These are phyloP conservation scores for Acomys russatus DNA, from an alignment of 2,797 vertebrate species.

Conservation along the genomic window DNA sequence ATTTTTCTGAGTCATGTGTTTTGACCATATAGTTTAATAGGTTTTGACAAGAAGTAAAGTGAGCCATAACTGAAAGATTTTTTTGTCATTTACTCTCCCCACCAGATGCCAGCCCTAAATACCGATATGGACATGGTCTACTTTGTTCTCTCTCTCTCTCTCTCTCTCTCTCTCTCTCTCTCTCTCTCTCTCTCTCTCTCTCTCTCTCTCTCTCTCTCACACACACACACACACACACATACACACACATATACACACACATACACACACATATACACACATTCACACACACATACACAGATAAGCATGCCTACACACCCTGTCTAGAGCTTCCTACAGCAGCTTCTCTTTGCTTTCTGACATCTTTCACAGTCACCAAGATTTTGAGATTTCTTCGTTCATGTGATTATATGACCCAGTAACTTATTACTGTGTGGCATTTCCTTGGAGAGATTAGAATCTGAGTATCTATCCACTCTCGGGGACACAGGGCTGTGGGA, in stretches of 20 bases:
- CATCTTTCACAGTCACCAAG: neutral
- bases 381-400: neutral
- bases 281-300: neutral
- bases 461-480: neutral
- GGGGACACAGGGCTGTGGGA: no score
- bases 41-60: neutral
- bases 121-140: accelerated
- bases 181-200: neutral
- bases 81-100: accelerated
- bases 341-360: neutral
- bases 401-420: accelerated
- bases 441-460: accelerated
- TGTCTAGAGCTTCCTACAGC: neutral
- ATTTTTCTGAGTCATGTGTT: neutral
- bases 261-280: neutral
- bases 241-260: no score
- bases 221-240: neutral
- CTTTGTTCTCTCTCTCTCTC: neutral
- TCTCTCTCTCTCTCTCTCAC: neutral
- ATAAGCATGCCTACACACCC: no score
- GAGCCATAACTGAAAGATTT: neutral
- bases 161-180: neutral
- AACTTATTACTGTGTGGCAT: accelerated
- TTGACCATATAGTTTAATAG: neutral
- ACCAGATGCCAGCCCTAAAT: neutral